A percentile compares a stretch with the other conserved stretches of the same genome.
These are phyloP conservation scores for Herminia tarsipennalis DNA, from an alignment of 2,888 invertebrate species.

Conservation along the genomic window DNA sequence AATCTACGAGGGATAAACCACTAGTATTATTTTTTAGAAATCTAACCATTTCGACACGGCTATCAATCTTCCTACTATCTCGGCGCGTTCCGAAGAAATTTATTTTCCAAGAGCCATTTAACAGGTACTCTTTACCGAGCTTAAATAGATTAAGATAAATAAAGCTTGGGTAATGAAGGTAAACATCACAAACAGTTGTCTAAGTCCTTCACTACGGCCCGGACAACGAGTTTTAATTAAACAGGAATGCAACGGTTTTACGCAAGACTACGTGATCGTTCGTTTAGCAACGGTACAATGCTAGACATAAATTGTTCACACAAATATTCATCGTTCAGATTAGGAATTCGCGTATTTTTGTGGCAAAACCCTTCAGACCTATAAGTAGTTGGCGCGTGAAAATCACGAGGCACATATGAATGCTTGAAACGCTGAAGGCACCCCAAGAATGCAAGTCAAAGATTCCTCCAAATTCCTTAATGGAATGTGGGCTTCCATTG, in stretches of 20 bases:
- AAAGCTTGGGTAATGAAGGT: constrained; percentile 53
- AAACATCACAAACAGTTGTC: constrained; percentile 53
- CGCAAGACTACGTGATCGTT: constrained; percentile 21
- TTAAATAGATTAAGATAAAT: constrained; percentile 60
- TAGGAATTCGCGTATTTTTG: constrained; percentile 3
- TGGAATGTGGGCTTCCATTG: constrained; percentile 45
- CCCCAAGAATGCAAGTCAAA: constrained; percentile 45
- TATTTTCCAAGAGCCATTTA: constrained; percentile 52
- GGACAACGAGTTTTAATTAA: constrained; percentile 50
- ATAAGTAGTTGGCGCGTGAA: constrained; percentile 31
- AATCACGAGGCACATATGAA: constrained; percentile 18
- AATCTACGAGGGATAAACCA: constrained; percentile 77
- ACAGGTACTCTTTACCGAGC: constrained; percentile 45
- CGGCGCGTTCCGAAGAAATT: constrained; percentile 50
- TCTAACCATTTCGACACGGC: constrained; percentile 56
- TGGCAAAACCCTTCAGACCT: constrained; percentile 18
- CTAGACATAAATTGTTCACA: constrained; percentile 6
- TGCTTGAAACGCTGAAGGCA: constrained; percentile 36
- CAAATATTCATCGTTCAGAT: neutral
- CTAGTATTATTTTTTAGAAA: constrained; percentile 41
- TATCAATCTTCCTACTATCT: constrained; percentile 64
- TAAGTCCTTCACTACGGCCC: constrained; percentile 50
- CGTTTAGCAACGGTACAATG: constrained; percentile 12
- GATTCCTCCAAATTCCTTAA: constrained; percentile 46
- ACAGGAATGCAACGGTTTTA: constrained; percentile 40